These are phyloP conservation scores for Champsocephalus esox DNA, from an alignment of 2,797 vertebrate species.

Conservation along the genomic window DNA sequence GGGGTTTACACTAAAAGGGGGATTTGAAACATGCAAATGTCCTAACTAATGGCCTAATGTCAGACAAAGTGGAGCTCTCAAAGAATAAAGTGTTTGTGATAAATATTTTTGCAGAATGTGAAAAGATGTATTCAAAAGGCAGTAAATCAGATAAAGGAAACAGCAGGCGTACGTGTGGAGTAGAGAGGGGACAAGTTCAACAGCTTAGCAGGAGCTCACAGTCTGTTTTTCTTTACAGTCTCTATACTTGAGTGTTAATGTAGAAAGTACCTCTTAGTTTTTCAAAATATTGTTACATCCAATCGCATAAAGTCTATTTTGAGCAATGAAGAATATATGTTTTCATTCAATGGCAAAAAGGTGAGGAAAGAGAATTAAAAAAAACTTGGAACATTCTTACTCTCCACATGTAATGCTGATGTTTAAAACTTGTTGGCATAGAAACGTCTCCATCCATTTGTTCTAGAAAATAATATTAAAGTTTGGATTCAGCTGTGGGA, in stretches of 20 bases:
- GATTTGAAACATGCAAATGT: conserved; percentile 36
- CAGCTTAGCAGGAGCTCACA: conserved; percentile 27
- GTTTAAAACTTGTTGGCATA: not conserved
- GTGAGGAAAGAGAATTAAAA: not conserved
- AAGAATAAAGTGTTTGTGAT: conserved; percentile 15
- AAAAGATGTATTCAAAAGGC: not conserved
- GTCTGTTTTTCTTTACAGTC: not conserved
- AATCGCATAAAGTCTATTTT: not conserved
- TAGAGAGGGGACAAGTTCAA: conserved; percentile 29
- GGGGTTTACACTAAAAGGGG: conserved; percentile 50
- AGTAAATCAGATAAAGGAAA: not conserved
- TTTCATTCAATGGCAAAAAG: not conserved
- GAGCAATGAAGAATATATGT: not conserved
- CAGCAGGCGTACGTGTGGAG: not conserved
- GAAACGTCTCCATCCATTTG: too few species aligned
- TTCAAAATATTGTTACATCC: not conserved
- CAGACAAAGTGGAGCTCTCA: conserved; percentile 22
- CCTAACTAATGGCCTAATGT: not conserved
- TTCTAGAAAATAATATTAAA: too few species aligned
- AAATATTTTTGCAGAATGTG: not conserved
- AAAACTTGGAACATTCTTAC: not conserved
- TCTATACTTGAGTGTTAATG: not conserved
- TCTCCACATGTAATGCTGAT: not conserved
- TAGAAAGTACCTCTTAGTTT: not conserved
- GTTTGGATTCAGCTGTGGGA: too few species aligned